Evolutionary conservation across 1,140 invertebrate genomes (phyloP), one percentile per base, ranked within the genome.

Genomic region (Neodiprion virginianus): DNA sequence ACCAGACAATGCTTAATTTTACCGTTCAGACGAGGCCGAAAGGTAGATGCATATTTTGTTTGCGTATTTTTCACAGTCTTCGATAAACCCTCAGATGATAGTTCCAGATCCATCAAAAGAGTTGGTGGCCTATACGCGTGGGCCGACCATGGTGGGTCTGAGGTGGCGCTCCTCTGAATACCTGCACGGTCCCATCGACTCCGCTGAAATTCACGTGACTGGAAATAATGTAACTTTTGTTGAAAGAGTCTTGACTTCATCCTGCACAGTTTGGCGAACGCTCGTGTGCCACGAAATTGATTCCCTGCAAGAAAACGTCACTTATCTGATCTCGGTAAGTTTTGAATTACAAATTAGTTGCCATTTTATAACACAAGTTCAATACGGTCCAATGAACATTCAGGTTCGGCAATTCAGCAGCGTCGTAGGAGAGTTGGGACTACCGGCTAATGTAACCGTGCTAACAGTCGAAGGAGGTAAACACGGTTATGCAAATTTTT

Each of bases 101-200:
- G 70, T 71, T 47, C 70, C 70, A 21, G 70, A 71, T 71, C 12
- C 70, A 17, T 48, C 47, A 40, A 71, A 71, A n/a, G 70, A 71
- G 3, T 40, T 71, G 28, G 48, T 49, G 23, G 70, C 70, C 23
- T 71, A 71, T 21, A 71, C 23, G 21, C 70, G 48, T 12, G 70
- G 70, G 12, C 0, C 23, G 8, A 49, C 23, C 12, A 47, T 71
- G 70, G 48, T 71, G 9, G 70, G 70, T 12, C 48, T 71, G 28
- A 71, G 70, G 48, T 71, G 70, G 70, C 40, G 70, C 5, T 7
- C 10, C 21, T 17, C 70, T 14, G 14, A 14, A 50, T 71, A 71
- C n/a, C 70, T 71, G 23, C 70, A 71, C 48, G 70, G 70, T 11
- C 70, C 70, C 4, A 71, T 71, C 21, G 70, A 71, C 21, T 71